Conservation (phyloP, 2,113 vertebrate species). For the Xenopus laevis region DNA sequence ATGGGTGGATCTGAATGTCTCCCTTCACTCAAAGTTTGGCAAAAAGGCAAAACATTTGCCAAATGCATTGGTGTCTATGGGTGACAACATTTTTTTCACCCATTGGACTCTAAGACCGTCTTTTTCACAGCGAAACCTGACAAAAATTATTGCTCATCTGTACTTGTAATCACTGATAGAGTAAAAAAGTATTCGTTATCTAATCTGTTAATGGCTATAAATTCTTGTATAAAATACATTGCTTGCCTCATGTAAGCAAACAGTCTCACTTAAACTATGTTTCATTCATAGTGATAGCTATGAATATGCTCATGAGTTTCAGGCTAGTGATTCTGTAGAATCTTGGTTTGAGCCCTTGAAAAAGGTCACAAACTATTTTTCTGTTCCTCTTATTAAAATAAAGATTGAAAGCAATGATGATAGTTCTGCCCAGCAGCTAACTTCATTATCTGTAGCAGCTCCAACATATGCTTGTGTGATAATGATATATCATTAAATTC, state of each 20-base stretch:
- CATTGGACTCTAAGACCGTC: too few relatives aligned
- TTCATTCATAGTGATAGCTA: slow-evolving; percentile 57
- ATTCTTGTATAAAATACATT: slow-evolving; percentile 44
- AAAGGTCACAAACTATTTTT: slow-evolving; percentile 89
- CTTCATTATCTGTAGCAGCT: slow-evolving; percentile 85
- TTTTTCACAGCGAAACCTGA: too few relatives aligned
- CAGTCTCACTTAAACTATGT: slow-evolving; percentile 68
- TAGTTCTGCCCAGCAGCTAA: slow-evolving; percentile 88
- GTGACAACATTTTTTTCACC: too few relatives aligned
- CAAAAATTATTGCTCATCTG: too few relatives aligned
- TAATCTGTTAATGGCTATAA: too few relatives aligned
- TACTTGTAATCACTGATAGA: too few relatives aligned
- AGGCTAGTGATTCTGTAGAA: slow-evolving; percentile 68
- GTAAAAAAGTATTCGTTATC: too few relatives aligned
- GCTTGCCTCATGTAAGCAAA: slow-evolving; percentile 59
- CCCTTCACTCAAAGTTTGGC: too few relatives aligned
- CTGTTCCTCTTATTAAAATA: slow-evolving; percentile 79
- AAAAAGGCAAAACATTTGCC: too few relatives aligned
- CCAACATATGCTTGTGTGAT: slow-evolving; percentile 91
- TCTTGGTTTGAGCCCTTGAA: slow-evolving; percentile 81
- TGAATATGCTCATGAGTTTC: slow-evolving; percentile 79
- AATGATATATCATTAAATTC: slow-evolving; percentile 91
- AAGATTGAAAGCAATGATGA: slow-evolving; percentile 75
- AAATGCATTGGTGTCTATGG: too few relatives aligned
- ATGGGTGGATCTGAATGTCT: too few relatives aligned